A percentile compares a stretch with the other conserved stretches of the same genome.
phyloP scores from a whole-genome alignment of 37 sponge, comb jelly and placozoan genomes.

The Haliclona indistincta region DNA sequence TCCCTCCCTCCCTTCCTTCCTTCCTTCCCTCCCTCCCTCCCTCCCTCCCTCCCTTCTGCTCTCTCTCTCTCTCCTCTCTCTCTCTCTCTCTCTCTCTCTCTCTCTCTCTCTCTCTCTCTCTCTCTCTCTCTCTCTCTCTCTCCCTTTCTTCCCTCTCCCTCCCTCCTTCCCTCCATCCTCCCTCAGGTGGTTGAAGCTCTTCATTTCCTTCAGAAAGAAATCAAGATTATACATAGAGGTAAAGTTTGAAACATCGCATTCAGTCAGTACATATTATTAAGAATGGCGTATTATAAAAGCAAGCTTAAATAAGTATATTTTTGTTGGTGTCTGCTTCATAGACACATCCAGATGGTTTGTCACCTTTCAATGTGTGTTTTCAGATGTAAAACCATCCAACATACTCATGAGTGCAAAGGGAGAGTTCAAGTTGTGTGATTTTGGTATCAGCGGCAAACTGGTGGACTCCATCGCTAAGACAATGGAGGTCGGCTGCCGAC shows the following conservation, averaged over 20 bases:
- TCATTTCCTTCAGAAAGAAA: conserved; percentile 67
- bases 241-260: too few species aligned
- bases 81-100: too few species aligned
- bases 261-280: not conserved
- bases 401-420: conserved; percentile 81
- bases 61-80: too few species aligned
- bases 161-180: not conserved
- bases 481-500: conserved; percentile 81
- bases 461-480: conserved; percentile 87
- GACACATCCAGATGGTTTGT: conserved; percentile 6
- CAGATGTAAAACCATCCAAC: conserved; percentile 96
- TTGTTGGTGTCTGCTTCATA: not conserved
- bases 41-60: too few species aligned
- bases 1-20: too few species aligned
- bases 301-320: conserved; percentile 7
- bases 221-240: conserved; percentile 88
- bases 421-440: conserved; percentile 95
- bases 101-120: too few species aligned
- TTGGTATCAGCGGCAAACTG: conserved; percentile 87
- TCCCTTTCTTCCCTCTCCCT: too few species aligned
- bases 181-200: conserved; percentile 79
- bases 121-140: too few species aligned
- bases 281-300: not conserved
- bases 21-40: too few species aligned
- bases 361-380: conserved; percentile 23